A percentile compares a stretch with the other conserved stretches of the same genome.
Evolutionary conservation across 1,140 invertebrate genomes (phyloP).

Genomic region (Calephelis virginiensis): DNA sequence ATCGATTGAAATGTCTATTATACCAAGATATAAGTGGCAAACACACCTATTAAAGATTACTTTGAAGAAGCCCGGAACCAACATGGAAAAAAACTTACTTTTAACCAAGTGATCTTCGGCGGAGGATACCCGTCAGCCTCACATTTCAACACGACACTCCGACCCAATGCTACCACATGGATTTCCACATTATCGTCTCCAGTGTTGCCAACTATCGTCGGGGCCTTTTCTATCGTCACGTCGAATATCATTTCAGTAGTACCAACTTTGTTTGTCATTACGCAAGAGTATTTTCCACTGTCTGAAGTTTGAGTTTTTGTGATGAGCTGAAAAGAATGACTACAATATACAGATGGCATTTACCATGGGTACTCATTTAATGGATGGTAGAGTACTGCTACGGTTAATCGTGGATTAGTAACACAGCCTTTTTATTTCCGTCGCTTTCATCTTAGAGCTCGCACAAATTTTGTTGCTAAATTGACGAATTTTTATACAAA

Average conservation of each 20-base stretch:
- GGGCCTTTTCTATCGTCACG: constrained; percentile 51
- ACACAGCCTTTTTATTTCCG: too few species aligned
- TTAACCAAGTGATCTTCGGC: constrained; percentile 69
- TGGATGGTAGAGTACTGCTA: too few species aligned
- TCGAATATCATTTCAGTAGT: constrained; percentile 57
- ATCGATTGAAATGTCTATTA: too few species aligned
- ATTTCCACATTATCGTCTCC: constrained; percentile 39
- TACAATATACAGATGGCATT: not conserved
- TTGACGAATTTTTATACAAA: too few species aligned
- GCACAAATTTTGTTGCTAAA: too few species aligned
- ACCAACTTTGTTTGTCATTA: constrained; percentile 68
- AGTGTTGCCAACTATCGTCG: constrained; percentile 49
- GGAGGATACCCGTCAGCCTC: constrained; percentile 59
- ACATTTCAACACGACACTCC: constrained; percentile 65
- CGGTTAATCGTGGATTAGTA: too few species aligned
- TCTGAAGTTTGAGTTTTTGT: constrained; percentile 55
- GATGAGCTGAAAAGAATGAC: constrained; percentile 47
- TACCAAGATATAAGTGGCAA: too few species aligned
- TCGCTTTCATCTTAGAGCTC: too few species aligned
- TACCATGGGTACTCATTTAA: too few species aligned
- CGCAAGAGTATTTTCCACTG: constrained; percentile 67
- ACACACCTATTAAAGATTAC: too few species aligned
- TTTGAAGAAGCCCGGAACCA: not conserved
- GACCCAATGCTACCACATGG: constrained; percentile 49
- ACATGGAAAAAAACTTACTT: constrained; percentile 40